Evolutionary conservation across 2,888 invertebrate species (phyloP).

Genomic region (Suillia variegata): DNA sequence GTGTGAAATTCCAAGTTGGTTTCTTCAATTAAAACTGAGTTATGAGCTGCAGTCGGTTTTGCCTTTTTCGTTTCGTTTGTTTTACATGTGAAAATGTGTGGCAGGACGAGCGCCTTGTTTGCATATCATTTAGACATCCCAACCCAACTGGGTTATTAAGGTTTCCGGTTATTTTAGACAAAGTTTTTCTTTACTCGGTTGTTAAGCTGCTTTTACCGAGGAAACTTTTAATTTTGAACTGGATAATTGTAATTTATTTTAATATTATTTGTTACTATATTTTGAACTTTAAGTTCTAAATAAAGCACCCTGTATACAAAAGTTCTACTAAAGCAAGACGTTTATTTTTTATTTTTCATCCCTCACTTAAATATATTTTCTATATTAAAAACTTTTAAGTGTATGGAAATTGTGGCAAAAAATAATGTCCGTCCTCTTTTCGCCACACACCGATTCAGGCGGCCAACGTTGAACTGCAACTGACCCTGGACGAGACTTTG

Average conservation of each 20-base stretch:
- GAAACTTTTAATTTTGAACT: not conserved
- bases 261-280: too few species aligned
- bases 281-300: too few species aligned
- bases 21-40: conserved; percentile 34
- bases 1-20: too few species aligned
- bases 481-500: not conserved
- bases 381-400: too few species aligned
- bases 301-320: too few species aligned
- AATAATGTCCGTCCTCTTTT: conserved; percentile 18
- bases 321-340: conserved; percentile 2
- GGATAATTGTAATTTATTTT: too few species aligned
- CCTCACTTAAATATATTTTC: not conserved
- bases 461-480: not conserved
- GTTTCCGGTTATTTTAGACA: too few species aligned
- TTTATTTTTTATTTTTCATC: too few species aligned
- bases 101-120: not conserved
- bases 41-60: conserved; percentile 31
- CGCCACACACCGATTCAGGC: not conserved
- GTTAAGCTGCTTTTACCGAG: conserved; percentile 20
- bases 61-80: conserved; percentile 21
- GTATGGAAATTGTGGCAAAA: conserved; percentile 13
- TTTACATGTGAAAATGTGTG: not conserved
- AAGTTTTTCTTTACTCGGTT: conserved; percentile 24
- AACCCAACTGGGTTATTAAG: too few species aligned
- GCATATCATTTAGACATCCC: conserved; percentile 16